Evolutionary conservation across 2,113 vertebrate species (phyloP).

Genomic region (Callocephalon fimbriatum): DNA sequence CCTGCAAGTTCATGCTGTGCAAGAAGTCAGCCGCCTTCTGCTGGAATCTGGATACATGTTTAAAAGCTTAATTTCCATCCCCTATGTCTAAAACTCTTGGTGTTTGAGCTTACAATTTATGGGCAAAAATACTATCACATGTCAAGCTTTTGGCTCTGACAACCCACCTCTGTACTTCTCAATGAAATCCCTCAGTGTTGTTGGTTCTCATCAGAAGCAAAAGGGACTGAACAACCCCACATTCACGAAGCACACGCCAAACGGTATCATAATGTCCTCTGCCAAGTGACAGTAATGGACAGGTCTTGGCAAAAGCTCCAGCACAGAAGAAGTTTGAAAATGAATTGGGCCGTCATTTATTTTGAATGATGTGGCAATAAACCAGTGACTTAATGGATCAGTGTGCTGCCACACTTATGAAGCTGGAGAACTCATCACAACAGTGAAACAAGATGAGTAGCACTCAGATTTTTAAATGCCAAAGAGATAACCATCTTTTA

Average conservation of each 20-base stretch:
- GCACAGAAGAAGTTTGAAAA: constrained; percentile 35
- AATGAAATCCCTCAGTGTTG: background rate
- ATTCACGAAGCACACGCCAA: background rate
- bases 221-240: background rate
- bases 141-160: background rate
- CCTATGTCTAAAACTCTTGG: background rate
- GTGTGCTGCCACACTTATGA: background rate
- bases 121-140: constrained; percentile 4
- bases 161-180: background rate
- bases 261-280: background rate
- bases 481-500: background rate
- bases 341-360: constrained; percentile 25
- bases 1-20: background rate
- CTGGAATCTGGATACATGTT: background rate
- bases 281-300: constrained; percentile 30
- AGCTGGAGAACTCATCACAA: background rate
- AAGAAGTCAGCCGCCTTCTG: background rate
- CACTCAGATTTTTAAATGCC: background rate
- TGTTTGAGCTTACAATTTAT: background rate
- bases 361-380: constrained; percentile 55
- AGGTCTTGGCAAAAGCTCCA: constrained; percentile 57
- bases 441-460: background rate
- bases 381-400: constrained; percentile 29
- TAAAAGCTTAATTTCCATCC: background rate
- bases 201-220: constrained; percentile 4